Percentiles rank a stretch among this genome's conserved stretches.
These are phyloP conservation scores for Cephalopterus ornatus DNA, from an alignment of 2,113 vertebrate genomes.

Conservation along the genomic window DNA sequence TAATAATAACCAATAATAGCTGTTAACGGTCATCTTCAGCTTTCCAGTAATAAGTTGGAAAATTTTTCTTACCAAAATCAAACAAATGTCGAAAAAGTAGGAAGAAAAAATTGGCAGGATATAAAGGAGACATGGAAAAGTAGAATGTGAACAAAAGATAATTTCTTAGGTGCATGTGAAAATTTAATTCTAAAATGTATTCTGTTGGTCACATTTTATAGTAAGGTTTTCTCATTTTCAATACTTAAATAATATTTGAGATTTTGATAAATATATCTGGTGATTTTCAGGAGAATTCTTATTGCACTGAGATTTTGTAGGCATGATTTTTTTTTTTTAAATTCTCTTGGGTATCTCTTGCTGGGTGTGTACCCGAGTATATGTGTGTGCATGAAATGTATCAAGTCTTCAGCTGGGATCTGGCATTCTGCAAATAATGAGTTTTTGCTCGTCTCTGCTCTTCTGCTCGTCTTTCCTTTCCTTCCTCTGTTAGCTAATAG, in stretches of 20 bases:
- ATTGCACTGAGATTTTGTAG: background rate
- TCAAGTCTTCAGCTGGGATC: background rate
- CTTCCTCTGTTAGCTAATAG: background rate
- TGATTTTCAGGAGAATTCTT: background rate
- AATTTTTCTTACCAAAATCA: background rate
- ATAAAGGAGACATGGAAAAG: background rate
- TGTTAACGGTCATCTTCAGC: background rate
- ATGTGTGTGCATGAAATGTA: background rate
- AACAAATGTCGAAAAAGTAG: background rate
- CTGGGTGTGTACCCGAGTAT: accelerated
- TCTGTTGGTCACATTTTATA: background rate
- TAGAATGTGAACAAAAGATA: background rate
- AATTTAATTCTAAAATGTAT: background rate
- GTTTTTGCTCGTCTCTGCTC: background rate
- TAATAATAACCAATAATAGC: background rate
- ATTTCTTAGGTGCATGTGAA: background rate
- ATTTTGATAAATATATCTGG: background rate
- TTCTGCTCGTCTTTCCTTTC: background rate
- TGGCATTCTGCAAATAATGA: background rate
- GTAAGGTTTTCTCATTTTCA: background rate
- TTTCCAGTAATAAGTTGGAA: background rate
- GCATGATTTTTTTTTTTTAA: background rate
- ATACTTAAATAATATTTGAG: background rate
- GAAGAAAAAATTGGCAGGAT: background rate
- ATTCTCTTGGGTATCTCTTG: background rate